phyloP scores from a whole-genome alignment of 2,797 vertebrate genomes.

The Nyctalus aviator region DNA sequence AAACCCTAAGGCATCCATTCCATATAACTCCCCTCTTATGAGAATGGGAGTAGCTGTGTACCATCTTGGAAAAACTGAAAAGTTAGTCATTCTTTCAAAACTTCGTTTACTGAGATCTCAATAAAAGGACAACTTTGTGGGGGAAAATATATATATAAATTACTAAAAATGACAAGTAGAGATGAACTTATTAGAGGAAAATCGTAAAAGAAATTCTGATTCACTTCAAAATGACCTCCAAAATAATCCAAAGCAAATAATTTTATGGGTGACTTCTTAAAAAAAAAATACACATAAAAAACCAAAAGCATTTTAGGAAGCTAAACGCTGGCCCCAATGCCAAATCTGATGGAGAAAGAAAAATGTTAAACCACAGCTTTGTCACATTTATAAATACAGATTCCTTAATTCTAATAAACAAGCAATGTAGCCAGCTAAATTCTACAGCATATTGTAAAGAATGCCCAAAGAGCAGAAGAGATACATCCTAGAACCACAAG shows the following conservation, averaged over 20 bases:
- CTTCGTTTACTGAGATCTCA: background rate
- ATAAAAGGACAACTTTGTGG: background rate
- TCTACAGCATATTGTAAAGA: background rate
- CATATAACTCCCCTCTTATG: background rate
- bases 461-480: constrained; percentile 1
- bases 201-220: constrained; percentile 22
- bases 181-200: constrained; percentile 46
- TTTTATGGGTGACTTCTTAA: background rate
- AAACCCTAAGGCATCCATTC: background rate
- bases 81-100: background rate
- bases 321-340: background rate
- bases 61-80: background rate
- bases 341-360: background rate
- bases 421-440: background rate
- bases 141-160: background rate
- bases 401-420: constrained; percentile 29
- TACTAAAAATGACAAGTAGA: constrained; percentile 15
- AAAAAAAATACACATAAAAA: background rate
- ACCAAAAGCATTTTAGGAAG: constrained; percentile 54
- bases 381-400: constrained; percentile 19
- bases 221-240: constrained; percentile 17
- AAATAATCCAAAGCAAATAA: background rate
- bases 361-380: background rate
- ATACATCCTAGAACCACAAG: constrained; percentile 12
- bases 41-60: background rate